Conservation (phyloP, 2,797 vertebrate species). For the Mionectes olivaceus region DNA sequence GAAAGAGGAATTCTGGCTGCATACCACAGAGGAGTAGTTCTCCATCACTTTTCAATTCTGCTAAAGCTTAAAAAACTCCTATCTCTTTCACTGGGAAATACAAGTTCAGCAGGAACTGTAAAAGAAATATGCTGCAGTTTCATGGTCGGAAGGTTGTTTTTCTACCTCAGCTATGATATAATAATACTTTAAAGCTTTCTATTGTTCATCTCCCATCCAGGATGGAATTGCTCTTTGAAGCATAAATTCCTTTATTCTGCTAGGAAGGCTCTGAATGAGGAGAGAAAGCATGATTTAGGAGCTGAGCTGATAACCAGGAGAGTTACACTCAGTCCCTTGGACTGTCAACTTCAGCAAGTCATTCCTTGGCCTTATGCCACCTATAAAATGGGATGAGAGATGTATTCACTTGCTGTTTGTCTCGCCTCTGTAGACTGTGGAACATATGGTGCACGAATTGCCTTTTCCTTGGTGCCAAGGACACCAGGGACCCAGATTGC, state of each 20-base stretch:
- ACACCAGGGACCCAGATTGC: not conserved
- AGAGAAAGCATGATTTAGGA: not conserved
- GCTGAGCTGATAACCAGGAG: not conserved
- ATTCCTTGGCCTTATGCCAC: conserved; percentile 6
- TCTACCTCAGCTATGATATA: not conserved
- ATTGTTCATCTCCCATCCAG: not conserved
- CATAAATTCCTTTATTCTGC: conserved; percentile 1
- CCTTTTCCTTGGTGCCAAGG: conserved; percentile 11
- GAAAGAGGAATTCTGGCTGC: not conserved
- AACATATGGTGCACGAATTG: conserved; percentile 3
- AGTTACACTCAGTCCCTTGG: not conserved
- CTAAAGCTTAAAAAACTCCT: not conserved
- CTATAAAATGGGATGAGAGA: not conserved
- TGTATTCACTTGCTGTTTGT: not conserved
- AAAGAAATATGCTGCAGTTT: not conserved
- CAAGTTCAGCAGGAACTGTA: not conserved
- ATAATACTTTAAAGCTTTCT: not conserved
- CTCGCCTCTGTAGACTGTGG: not conserved
- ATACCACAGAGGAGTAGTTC: not conserved
- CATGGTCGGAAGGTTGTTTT: not conserved
- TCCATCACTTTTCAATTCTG: not conserved
- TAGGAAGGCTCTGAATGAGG: not conserved
- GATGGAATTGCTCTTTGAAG: not conserved
- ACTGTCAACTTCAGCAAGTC: conserved; percentile 2
- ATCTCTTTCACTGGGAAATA: not conserved